phyloP scores from a whole-genome alignment of 2,113 vertebrate species.

The Sterna hirundo region DNA sequence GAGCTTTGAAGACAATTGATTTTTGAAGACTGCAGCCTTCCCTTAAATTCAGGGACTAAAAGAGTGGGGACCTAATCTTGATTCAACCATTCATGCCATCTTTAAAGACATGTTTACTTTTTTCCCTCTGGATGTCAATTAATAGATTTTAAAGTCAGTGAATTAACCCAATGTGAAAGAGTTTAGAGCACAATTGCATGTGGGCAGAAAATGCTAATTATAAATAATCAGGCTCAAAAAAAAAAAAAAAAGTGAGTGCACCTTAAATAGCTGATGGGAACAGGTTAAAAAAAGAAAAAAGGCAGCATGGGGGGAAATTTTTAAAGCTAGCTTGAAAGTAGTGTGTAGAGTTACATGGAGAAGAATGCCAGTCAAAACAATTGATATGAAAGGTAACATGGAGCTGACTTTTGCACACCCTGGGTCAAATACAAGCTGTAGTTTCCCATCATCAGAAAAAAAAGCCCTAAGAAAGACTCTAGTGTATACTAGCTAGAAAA shows the following conservation, averaged over 20 bases:
- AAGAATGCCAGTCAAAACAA: not conserved
- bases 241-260: not conserved
- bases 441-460: not conserved
- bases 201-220: constrained; percentile 48
- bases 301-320: not conserved
- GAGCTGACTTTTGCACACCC: not conserved
- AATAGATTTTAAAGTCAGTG: constrained; percentile 64
- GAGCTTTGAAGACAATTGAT: constrained; percentile 71
- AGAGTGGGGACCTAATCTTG: constrained; percentile 56
- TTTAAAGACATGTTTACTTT: constrained; percentile 60
- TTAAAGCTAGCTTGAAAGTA: not conserved
- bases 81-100: constrained; percentile 51
- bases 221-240: constrained; percentile 47
- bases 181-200: constrained; percentile 36
- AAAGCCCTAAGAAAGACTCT: not conserved
- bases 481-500: not conserved
- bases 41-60: constrained; percentile 60
- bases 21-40: constrained; percentile 64
- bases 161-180: constrained; percentile 50
- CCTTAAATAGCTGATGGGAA: constrained; percentile 25
- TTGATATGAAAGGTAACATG: not conserved
- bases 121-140: constrained; percentile 50
- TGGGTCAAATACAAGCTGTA: not conserved
- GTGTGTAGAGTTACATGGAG: not conserved
- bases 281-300: not conserved